Evolutionary conservation across 2,113 vertebrate species (phyloP), one percentile per base, ranked within the genome.

Genomic region (Toxotes jaculatrix): DNA sequence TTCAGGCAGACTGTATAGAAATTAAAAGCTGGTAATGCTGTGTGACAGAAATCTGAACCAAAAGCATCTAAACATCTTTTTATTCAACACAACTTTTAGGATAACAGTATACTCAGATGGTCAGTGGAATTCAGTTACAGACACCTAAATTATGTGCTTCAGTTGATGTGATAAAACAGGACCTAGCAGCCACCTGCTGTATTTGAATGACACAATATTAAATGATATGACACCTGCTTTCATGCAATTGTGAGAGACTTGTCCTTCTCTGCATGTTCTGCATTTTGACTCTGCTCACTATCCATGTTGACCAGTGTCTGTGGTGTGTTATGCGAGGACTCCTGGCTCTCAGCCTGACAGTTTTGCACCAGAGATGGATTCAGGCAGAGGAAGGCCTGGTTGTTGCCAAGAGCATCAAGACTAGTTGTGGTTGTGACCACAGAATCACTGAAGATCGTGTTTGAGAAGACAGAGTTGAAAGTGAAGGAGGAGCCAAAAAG

Each of bases 311-410:
- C 43, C 70, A 63, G 23, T 2, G 83, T 67, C 38, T 82, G 84
- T 4, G 83, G 38, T 2, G 59, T n/a, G 36, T 59, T 31, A 23
- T 64, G 62, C 57, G 59, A 0, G 4, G 73, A 40, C 34, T 68
- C 70, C 10, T 73, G 78, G n/a, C 72, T 75, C 71, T 80, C 71
- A 0, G 2, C 17, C 91, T 95, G 81, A 95, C 95, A 91, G 84
- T 95, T 96, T 78, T 95, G 95, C 65, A 94, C 95, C 86, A 95
- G 87, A 40, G 95, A 87, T 3, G 95, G 95, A 89, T 96, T 96
- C 42, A 94, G 91, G 80, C 93, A 94, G 71, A 96, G 84, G 87
- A 95, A 93, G 0, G 95, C 93, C 79, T 93, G 94, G 69, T 92
- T 80, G 64, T 65, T 38, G 80, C 49, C 75, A 80, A 68, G 64